Conservation (phyloP, 2,797 vertebrate species). For the Brachyalestes nurse region DNA sequence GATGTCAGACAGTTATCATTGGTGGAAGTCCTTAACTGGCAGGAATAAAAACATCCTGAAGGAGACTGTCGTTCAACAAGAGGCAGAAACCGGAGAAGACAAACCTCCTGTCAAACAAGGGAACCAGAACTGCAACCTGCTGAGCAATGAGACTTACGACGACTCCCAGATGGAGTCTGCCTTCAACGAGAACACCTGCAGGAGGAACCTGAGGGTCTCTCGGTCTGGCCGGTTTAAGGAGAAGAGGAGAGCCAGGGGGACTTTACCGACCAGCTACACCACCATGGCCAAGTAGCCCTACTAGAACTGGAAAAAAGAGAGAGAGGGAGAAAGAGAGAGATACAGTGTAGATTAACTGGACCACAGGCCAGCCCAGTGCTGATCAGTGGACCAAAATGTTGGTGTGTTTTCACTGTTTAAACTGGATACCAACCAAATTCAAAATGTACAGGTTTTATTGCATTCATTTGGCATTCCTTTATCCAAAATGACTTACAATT, state of each 20-base stretch:
- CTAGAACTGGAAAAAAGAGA: too few species aligned
- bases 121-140: conserved; percentile 61
- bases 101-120: conserved; percentile 54
- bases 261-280: conserved; percentile 71
- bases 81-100: conserved; percentile 42
- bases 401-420: too few species aligned
- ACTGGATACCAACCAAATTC: too few species aligned
- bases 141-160: conserved; percentile 49
- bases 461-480: too few species aligned
- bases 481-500: too few species aligned
- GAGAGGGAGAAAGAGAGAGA: too few species aligned
- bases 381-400: too few species aligned
- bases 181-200: conserved; percentile 69
- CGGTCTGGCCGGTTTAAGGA: conserved; percentile 88
- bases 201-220: conserved; percentile 81
- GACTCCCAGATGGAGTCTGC: conserved; percentile 62
- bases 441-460: too few species aligned
- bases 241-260: conserved; percentile 78
- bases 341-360: too few species aligned
- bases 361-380: too few species aligned
- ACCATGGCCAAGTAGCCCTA: conserved; percentile 55
- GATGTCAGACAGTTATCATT: conserved; percentile 72
- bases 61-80: conserved; percentile 58
- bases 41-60: conserved; percentile 74
- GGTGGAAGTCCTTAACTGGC: conserved; percentile 81